Evolutionary conservation across 2,113 vertebrate species (phyloP).

Genomic region (Accipiter virgatus): DNA sequence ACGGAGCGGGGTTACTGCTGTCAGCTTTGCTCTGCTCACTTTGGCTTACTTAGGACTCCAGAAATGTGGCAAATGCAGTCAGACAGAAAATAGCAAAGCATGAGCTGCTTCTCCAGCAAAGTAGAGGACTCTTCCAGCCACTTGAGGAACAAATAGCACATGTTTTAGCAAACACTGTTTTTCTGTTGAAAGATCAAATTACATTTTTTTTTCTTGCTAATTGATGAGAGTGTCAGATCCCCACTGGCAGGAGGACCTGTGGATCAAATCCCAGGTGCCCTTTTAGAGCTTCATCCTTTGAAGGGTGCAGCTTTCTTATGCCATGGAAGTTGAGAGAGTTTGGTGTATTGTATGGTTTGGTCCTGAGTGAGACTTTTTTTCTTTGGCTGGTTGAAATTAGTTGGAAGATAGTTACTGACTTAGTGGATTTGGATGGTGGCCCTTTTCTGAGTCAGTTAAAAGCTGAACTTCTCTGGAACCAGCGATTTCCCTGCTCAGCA

Average conservation of each 20-base stretch:
- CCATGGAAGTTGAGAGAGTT: accelerated
- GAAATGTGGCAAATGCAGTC: not conserved
- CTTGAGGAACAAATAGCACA: not conserved
- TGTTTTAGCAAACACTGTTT: not conserved
- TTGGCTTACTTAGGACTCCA: not conserved
- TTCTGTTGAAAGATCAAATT: not conserved
- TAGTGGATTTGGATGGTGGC: not conserved
- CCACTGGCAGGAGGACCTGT: not conserved
- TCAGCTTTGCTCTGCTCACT: not conserved
- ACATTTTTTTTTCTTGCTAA: not conserved
- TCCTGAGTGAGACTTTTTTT: not conserved
- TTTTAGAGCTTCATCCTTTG: not conserved
- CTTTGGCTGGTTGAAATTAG: not conserved
- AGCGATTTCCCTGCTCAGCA: not conserved
- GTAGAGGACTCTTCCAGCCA: not conserved
- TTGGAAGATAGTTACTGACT: not conserved
- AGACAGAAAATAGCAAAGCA: not conserved
- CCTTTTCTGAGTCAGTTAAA: not conserved
- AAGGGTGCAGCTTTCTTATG: not conserved
- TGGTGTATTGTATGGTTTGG: not conserved
- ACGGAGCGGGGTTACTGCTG: not conserved
- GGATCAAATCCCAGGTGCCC: not conserved
- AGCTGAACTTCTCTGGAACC: not conserved
- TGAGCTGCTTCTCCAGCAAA: not conserved
- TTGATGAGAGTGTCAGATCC: not conserved